Conservation (phyloP, 2,888 invertebrate genomes). For the Nephrotoma guestfalica region DNA sequence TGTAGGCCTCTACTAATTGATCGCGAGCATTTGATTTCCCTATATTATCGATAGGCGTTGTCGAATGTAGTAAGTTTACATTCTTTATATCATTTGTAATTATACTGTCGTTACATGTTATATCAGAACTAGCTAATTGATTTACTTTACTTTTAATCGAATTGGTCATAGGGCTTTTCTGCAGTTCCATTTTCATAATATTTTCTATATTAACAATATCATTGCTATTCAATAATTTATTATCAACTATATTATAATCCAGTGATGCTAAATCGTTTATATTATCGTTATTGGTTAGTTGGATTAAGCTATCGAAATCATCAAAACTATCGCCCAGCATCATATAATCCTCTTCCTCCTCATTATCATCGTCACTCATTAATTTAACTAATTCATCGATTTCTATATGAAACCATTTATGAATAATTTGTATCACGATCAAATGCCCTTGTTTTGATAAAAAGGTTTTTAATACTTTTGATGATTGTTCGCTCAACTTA, state of each 20-base stretch:
- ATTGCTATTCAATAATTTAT: neutral
- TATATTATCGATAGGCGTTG: neutral
- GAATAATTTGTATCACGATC: conserved; percentile 49
- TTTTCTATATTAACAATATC: conserved; percentile 1
- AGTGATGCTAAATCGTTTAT: neutral
- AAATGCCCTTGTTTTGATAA: conserved; percentile 54
- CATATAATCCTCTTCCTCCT: neutral
- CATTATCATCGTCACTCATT: neutral
- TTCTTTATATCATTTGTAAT: neutral
- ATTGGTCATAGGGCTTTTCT: neutral
- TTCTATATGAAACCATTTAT: conserved; percentile 47
- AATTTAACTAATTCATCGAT: neutral
- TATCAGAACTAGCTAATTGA: neutral
- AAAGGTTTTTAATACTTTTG: conserved; percentile 45
- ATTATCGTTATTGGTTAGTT: neutral
- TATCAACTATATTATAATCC: neutral
- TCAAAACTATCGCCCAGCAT: neutral
- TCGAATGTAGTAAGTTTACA: neutral
- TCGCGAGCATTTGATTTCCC: neutral
- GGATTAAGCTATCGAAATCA: neutral
- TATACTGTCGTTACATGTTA: neutral
- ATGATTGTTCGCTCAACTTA: conserved; percentile 48
- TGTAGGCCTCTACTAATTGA: neutral
- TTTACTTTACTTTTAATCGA: neutral
- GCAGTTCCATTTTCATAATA: neutral